Evolutionary conservation across 2,797 vertebrate species (phyloP).

Genomic region (Labroides dimidiatus): DNA sequence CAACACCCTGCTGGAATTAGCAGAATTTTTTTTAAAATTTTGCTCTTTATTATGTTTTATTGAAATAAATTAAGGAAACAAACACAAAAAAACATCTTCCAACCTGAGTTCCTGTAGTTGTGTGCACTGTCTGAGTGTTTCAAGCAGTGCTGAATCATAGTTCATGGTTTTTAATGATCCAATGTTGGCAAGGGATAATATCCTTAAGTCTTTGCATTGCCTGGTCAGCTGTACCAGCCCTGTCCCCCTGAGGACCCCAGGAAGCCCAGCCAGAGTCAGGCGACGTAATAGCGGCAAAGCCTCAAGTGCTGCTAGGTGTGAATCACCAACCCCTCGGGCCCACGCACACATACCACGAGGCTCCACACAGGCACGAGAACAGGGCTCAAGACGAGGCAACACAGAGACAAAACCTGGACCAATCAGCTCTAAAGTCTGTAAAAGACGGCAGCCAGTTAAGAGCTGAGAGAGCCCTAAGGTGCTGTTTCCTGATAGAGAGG

Average conservation of each 20-base stretch:
- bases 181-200: conserved; percentile 93
- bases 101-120: conserved; percentile 79
- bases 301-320: conserved; percentile 89
- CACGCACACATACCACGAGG: conserved; percentile 90
- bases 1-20: too few relatives aligned
- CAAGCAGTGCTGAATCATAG: conserved; percentile 89
- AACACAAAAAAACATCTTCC: conserved; percentile 29
- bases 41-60: neutral
- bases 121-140: conserved; percentile 90
- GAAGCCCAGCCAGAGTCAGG: conserved; percentile 93
- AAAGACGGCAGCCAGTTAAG: conserved; percentile 82
- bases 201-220: conserved; percentile 88
- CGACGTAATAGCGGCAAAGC: conserved; percentile 85
- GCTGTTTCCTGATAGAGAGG: conserved; percentile 57
- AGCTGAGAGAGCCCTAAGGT: conserved; percentile 84
- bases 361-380: conserved; percentile 86
- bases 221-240: conserved; percentile 88
- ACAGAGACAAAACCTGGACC: conserved; percentile 94
- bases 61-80: neutral
- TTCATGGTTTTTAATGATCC: conserved; percentile 92
- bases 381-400: conserved; percentile 95
- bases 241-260: conserved; percentile 90
- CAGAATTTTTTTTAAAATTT: neutral
- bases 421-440: conserved; percentile 92
- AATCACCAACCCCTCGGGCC: conserved; percentile 88